phyloP scores from a whole-genome alignment of 2,888 invertebrate genomes.

The Erebia ligea region DNA sequence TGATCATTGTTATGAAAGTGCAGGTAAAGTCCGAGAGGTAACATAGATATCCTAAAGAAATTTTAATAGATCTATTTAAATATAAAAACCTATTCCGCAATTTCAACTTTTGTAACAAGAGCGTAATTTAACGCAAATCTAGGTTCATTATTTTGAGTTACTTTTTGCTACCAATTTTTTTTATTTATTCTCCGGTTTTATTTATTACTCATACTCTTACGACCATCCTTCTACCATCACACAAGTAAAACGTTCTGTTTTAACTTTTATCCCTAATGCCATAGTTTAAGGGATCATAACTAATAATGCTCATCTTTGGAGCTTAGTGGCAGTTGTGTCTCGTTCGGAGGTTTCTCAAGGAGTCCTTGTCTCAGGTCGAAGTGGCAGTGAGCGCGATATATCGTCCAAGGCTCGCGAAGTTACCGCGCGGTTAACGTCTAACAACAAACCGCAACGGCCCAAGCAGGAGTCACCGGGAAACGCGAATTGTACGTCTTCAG shows the following conservation, averaged over 20 bases:
- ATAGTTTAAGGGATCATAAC: neutral
- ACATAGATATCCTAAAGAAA: too few relatives aligned
- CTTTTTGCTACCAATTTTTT: neutral
- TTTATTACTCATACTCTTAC: neutral
- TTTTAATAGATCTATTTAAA: too few relatives aligned
- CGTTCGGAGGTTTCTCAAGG: neutral
- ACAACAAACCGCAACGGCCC: slow-evolving; percentile 50
- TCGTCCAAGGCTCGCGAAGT: slow-evolving; percentile 76
- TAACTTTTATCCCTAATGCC: neutral
- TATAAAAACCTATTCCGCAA: too few relatives aligned
- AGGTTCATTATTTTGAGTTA: neutral
- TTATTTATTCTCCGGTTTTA: too few relatives aligned
- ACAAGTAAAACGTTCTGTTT: neutral
- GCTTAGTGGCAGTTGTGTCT: neutral
- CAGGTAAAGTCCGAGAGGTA: too few relatives aligned
- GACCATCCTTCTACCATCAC: neutral
- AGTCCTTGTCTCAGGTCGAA: slow-evolving; percentile 61
- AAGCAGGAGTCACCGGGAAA: slow-evolving; percentile 57
- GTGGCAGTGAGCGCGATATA: slow-evolving; percentile 80
- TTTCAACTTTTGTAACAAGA: neutral
- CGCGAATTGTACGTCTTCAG: slow-evolving; percentile 53
- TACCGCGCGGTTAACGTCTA: slow-evolving; percentile 69
- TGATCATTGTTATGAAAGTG: too few relatives aligned
- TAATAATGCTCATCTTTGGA: too few relatives aligned
- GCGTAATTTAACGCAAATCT: neutral